Percentiles rank a stretch among this genome's conserved stretches.
phyloP scores from a whole-genome alignment of 2,888 invertebrate species.

The Heliconius sara region DNA sequence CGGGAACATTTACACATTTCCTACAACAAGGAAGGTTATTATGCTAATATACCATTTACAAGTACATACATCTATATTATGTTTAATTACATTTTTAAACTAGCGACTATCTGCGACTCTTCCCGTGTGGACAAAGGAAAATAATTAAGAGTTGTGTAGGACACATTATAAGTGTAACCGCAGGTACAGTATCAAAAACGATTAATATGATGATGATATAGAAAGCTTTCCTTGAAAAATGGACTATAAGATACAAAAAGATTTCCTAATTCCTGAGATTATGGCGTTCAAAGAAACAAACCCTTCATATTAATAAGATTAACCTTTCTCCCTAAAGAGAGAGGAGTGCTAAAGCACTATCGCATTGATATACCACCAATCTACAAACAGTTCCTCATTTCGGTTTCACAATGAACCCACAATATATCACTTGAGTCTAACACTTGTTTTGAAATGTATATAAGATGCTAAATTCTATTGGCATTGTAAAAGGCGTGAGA shows the following conservation, averaged over 20 bases:
- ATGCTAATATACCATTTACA: slow-evolving; percentile 28
- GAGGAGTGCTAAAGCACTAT: slow-evolving; percentile 29
- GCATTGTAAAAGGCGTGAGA: slow-evolving; percentile 55
- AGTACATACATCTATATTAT: not conserved
- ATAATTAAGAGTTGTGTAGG: no score
- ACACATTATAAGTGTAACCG: no score
- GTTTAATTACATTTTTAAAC: not conserved
- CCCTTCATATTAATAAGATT: not conserved
- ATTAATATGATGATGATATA: no score
- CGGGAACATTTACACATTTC: slow-evolving; percentile 26
- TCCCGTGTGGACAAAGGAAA: no score
- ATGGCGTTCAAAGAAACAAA: not conserved
- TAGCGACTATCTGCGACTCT: not conserved
- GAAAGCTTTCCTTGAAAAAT: no score
- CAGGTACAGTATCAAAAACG: no score
- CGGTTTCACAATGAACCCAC: slow-evolving; percentile 27
- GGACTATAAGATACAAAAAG: no score
- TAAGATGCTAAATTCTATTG: slow-evolving; percentile 33
- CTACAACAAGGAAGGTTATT: slow-evolving; percentile 26
- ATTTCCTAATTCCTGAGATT: not conserved
- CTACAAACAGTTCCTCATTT: slow-evolving; percentile 32
- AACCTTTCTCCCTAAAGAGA: no score
- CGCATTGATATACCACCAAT: slow-evolving; percentile 28
- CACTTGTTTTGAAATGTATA: slow-evolving; percentile 31
- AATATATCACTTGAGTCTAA: slow-evolving; percentile 35